Evolutionary conservation across 2,888 invertebrate species (phyloP).

Genomic region (Diachrysia chrysitis): DNA sequence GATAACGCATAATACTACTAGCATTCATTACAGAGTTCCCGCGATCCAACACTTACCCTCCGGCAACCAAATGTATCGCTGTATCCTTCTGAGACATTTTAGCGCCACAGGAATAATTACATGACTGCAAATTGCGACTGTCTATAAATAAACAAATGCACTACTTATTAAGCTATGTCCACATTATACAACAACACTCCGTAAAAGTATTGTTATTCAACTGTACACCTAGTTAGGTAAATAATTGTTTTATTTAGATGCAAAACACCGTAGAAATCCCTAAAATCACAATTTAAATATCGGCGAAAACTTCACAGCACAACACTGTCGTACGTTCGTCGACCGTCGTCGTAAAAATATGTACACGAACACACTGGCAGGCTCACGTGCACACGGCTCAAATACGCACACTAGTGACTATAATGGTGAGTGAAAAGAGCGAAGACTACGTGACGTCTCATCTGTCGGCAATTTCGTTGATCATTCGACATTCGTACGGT

Average conservation of each 20-base stretch:
- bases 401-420: constrained; percentile 43
- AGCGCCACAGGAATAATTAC: constrained; percentile 83
- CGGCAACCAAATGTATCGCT: constrained; percentile 97
- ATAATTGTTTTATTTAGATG: constrained; percentile 34
- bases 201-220: constrained; percentile 42
- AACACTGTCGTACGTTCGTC: constrained; percentile 55
- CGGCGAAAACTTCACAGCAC: constrained; percentile 68
- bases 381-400: constrained; percentile 36
- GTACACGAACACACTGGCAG: constrained; percentile 55
- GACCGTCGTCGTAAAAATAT: constrained; percentile 66
- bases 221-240: constrained; percentile 41
- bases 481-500: not conserved
- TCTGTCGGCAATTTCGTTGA: constrained; percentile 37
- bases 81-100: constrained; percentile 95
- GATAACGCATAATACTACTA: constrained; percentile 46
- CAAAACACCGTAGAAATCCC: constrained; percentile 47
- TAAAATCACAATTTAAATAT: constrained; percentile 58
- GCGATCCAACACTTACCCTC: constrained; percentile 93
- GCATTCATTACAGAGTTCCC: constrained; percentile 46
- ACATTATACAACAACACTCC: constrained; percentile 60
- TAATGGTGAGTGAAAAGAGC: too few relatives aligned
- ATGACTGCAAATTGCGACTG: constrained; percentile 86
- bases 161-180: constrained; percentile 72
- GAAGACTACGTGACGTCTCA: constrained; percentile 59
- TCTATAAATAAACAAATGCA: constrained; percentile 89